Evolutionary conservation across 64 coral and sea anemone species (phyloP).

Genomic region (Pocillopora damicornis): DNA sequence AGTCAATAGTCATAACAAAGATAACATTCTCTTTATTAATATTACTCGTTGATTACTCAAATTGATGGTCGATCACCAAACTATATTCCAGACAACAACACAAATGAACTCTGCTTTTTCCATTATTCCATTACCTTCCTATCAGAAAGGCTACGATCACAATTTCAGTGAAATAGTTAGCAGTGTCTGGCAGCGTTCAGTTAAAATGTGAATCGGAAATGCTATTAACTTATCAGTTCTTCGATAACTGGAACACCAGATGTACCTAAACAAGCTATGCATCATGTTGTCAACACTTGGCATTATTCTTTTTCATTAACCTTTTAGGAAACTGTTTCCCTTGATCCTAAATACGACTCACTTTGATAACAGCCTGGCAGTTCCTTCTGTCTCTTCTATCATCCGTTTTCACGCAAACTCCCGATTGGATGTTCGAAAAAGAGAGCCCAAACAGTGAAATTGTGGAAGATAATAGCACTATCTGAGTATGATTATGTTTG

Average conservation of each 20-base stretch:
- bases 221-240: constrained; percentile 28
- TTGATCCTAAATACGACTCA: neutral
- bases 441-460: neutral
- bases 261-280: constrained; percentile 37
- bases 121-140: neutral
- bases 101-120: neutral
- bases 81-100: neutral
- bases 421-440: neutral
- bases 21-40: constrained; percentile 13
- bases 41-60: neutral
- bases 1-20: constrained; percentile 16
- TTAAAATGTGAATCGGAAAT: constrained; percentile 36
- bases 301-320: neutral
- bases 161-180: neutral
- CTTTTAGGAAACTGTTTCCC: neutral
- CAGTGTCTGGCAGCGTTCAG: neutral
- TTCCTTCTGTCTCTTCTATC: neutral
- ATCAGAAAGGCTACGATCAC: neutral
- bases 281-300: constrained; percentile 41
- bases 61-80: neutral
- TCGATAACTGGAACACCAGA: constrained; percentile 32
- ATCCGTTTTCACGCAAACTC: neutral
- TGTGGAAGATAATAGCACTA: neutral
- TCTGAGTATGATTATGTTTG: neutral
- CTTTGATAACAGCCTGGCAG: neutral